Conservation (phyloP, 2,888 invertebrate genomes). For the Hartigia nigra region DNA sequence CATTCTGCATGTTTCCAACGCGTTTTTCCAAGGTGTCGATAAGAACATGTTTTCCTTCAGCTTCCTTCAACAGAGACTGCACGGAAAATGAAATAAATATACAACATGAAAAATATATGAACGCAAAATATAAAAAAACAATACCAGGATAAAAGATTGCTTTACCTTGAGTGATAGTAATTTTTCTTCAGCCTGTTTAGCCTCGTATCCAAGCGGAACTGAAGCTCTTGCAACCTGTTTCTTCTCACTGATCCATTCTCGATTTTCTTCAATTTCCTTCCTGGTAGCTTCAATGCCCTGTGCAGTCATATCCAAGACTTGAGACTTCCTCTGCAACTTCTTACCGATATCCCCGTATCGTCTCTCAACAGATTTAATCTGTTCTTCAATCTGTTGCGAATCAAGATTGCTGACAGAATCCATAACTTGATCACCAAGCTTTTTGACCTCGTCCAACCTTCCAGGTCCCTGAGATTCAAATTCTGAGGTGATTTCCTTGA, state of each 20-base stretch:
- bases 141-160: slow-evolving; percentile 16
- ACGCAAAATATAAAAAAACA: neutral
- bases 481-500: slow-evolving; percentile 79
- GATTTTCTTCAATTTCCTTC: slow-evolving; percentile 81
- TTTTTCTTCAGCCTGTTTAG: slow-evolving; percentile 80
- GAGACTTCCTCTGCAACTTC: slow-evolving; percentile 84
- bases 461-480: slow-evolving; percentile 78
- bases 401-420: slow-evolving; percentile 88
- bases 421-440: slow-evolving; percentile 77
- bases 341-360: slow-evolving; percentile 87
- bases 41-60: slow-evolving; percentile 84
- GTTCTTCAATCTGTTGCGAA: slow-evolving; percentile 91
- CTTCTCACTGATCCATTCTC: slow-evolving; percentile 84
- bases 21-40: slow-evolving; percentile 87
- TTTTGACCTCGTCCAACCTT: slow-evolving; percentile 78
- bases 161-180: slow-evolving; percentile 75
- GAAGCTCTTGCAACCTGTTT: slow-evolving; percentile 75
- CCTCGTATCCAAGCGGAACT: slow-evolving; percentile 80
- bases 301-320: slow-evolving; percentile 85
- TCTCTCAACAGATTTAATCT: slow-evolving; percentile 85
- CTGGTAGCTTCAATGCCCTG: slow-evolving; percentile 85
- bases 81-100: slow-evolving; percentile 18
- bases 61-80: slow-evolving; percentile 80
- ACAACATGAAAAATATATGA: neutral
- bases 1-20: slow-evolving; percentile 84